phyloP scores from a whole-genome alignment of 2,888 invertebrate genomes.

The Chymomyza amoena region DNA sequence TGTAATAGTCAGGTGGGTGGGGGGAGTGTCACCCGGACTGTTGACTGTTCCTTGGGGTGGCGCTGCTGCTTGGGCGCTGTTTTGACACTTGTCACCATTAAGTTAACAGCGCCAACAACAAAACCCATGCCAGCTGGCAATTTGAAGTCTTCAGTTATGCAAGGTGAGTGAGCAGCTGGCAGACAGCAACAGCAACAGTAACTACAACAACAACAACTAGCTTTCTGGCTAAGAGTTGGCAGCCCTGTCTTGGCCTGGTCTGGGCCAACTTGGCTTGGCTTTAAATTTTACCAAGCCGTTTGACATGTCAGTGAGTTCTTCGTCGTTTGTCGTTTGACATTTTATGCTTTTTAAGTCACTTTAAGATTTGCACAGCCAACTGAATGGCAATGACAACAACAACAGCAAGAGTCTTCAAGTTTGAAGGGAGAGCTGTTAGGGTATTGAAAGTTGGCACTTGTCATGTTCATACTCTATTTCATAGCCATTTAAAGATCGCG shows the following conservation, averaged over 20 bases:
- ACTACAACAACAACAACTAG: background rate
- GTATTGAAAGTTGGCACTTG: slow-evolving; percentile 22
- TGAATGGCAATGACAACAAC: slow-evolving; percentile 54
- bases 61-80: slow-evolving; percentile 34
- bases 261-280: slow-evolving; percentile 24
- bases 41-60: background rate
- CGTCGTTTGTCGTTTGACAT: slow-evolving; percentile 28
- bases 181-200: background rate
- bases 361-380: slow-evolving; percentile 60
- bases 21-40: background rate
- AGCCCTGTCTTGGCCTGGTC: background rate
- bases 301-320: slow-evolving; percentile 46
- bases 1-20: background rate
- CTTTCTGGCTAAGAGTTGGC: background rate
- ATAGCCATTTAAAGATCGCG: too few species aligned
- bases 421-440: background rate
- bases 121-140: slow-evolving; percentile 6
- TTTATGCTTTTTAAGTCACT: slow-evolving; percentile 68
- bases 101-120: slow-evolving; percentile 48
- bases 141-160: background rate
- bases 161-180: background rate
- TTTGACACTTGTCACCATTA: slow-evolving; percentile 71
- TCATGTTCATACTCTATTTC: slow-evolving; percentile 7
- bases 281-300: slow-evolving; percentile 57
- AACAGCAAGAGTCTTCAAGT: slow-evolving; percentile 15